Evolutionary conservation across 2,888 invertebrate species (phyloP), one percentile per base, ranked within the genome.

Genomic region (Phoenoteleia sp.): DNA sequence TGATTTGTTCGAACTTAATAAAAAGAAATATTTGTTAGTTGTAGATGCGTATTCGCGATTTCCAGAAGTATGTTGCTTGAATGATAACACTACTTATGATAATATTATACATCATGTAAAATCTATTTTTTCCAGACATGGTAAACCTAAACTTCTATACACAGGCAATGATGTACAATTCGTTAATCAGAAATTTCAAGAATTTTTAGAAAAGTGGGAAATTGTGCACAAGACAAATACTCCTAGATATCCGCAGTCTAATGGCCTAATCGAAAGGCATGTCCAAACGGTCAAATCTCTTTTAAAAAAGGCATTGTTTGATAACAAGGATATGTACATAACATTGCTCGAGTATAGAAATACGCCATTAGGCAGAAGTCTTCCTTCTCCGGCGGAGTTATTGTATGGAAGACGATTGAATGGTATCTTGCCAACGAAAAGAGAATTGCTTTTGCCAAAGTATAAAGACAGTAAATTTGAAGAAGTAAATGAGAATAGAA

Each of bases 31-130:
- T 49, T 62, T 90, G 6, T 56, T 90, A 36, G 64, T 90, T 33
- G 87, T 88, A 2, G 89, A 90, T 77, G 64, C 54, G n/a, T 89
- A 87, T 82, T 88, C 87, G 3, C 88, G 86, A 79, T 90, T 67
- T 84, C 85, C 87, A 6, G 90, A 90, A 87, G 49, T 88, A 7
- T 58, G 60, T n/a, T 29, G 47, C 36, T 33, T 89, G 42, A 69
- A 67, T 13, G 23, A 54, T 17, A 66, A 74, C 33, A 86, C 83
- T 11, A 89, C 87, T 15, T 54, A 72, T 45, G 42, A 39, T 19
- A 58, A 56, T 33, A 69, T 89, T 45, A 89, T 88, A 42, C 42
- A 82, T 21, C 39, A 56, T 39, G 52, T 88, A 21, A 88, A 89
- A 81, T 47, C 79, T 15, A 75, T 82, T 7, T 88, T 89, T 72